phyloP scores from a whole-genome alignment of 2,113 vertebrate genomes.

The Tinamus guttatus region DNA sequence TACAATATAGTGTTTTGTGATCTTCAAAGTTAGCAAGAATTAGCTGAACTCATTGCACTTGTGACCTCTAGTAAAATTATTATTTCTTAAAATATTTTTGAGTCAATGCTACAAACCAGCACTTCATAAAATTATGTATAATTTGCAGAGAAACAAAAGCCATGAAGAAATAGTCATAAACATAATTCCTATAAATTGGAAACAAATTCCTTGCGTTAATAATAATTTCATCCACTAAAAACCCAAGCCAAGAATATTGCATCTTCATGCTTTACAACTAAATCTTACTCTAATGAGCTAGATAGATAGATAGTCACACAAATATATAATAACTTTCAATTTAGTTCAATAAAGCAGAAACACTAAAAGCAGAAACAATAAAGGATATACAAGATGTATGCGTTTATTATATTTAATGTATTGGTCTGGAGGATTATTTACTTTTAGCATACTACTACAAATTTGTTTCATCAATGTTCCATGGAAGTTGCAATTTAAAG shows the following conservation, averaged over 20 bases:
- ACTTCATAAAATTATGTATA: not conserved
- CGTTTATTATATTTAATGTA: not conserved
- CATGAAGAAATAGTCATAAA: slow-evolving; percentile 36
- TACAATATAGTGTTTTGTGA: not conserved
- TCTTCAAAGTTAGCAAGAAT: slow-evolving; percentile 14
- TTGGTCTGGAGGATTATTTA: not conserved
- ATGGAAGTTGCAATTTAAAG: not conserved
- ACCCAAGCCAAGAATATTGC: not conserved
- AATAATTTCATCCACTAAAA: not conserved
- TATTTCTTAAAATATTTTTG: slow-evolving; percentile 35
- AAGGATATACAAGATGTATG: not conserved
- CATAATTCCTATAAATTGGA: not conserved
- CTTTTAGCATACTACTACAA: not conserved
- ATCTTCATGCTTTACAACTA: not conserved
- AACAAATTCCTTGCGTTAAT: not conserved
- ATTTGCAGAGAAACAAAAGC: slow-evolving; percentile 26
- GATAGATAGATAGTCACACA: not conserved
- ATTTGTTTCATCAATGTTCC: not conserved
- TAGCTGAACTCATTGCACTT: slow-evolving; percentile 23
- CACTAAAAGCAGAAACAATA: not conserved
- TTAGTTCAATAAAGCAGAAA: not conserved
- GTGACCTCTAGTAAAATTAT: not conserved
- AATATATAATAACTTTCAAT: not conserved
- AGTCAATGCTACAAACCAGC: not conserved
- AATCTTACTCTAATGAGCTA: not conserved